phyloP scores from a whole-genome alignment of 2,113 vertebrate genomes.

The Oreochromis niloticus region DNA sequence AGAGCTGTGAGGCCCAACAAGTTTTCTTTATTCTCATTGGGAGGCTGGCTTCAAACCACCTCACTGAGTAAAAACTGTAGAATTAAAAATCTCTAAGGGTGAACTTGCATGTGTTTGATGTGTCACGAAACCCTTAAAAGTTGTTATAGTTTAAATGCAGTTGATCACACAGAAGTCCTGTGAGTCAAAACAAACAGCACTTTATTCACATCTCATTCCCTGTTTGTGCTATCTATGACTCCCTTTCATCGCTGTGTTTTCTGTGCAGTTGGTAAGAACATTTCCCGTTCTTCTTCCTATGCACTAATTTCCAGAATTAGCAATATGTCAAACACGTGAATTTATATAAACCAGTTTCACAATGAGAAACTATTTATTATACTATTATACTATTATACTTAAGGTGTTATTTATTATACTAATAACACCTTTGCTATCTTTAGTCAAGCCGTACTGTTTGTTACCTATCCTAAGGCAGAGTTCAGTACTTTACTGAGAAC shows the following conservation, averaged over 20 bases:
- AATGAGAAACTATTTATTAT: neutral
- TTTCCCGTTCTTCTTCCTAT: neutral
- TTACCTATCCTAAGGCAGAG: neutral
- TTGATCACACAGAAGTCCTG: neutral
- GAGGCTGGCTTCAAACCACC: conserved; percentile 24
- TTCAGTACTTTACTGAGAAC: neutral
- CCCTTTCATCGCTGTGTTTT: neutral
- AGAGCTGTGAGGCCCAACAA: conserved; percentile 13
- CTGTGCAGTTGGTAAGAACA: neutral
- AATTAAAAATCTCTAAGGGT: neutral
- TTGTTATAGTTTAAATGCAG: neutral
- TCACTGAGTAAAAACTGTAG: neutral
- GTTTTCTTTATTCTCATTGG: conserved; percentile 44
- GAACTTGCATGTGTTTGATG: neutral
- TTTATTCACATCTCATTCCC: neutral
- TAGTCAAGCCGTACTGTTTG: neutral
- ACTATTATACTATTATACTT: neutral
- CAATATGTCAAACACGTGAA: neutral
- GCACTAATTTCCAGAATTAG: neutral
- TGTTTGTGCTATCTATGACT: neutral
- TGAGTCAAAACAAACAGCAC: neutral
- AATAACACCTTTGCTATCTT: neutral
- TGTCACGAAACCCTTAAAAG: neutral
- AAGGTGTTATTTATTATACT: neutral
- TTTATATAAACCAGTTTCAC: neutral